These are phyloP conservation scores for Drosophila mulleri DNA, from an alignment of 2,888 invertebrate genomes.

Conservation along the genomic window DNA sequence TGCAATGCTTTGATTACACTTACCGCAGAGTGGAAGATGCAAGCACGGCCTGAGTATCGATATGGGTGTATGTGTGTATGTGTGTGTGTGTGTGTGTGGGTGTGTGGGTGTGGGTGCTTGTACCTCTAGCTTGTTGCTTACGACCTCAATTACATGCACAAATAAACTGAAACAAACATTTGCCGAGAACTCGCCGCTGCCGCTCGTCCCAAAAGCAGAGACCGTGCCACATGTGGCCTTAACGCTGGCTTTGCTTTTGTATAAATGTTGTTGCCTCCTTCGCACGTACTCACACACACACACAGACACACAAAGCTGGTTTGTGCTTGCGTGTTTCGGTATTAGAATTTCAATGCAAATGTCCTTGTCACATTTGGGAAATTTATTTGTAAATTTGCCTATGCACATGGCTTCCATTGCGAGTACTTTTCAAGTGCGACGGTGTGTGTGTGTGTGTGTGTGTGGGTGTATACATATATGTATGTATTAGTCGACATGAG, in stretches of 20 bases:
- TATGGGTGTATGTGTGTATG: slow-evolving; percentile 19
- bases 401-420: slow-evolving; percentile 40
- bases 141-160: slow-evolving; percentile 78
- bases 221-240: slow-evolving; percentile 36
- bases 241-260: slow-evolving; percentile 43
- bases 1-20: slow-evolving; percentile 24
- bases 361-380: slow-evolving; percentile 78
- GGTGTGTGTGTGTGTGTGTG: slow-evolving; percentile 12
- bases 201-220: slow-evolving; percentile 26
- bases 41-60: slow-evolving; percentile 39
- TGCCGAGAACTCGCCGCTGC: slow-evolving; percentile 65
- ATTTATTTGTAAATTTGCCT: slow-evolving; percentile 73
- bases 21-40: slow-evolving; percentile 11
- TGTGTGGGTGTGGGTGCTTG: slow-evolving; percentile 19
- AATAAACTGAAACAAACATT: slow-evolving; percentile 80
- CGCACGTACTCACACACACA: slow-evolving; percentile 6
- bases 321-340: slow-evolving; percentile 53
- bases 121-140: slow-evolving; percentile 58
- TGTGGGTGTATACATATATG: slow-evolving; percentile 1
- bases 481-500: neutral
- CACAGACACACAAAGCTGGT: neutral
- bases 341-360: slow-evolving; percentile 76
- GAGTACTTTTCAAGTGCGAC: slow-evolving; percentile 15
- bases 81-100: slow-evolving; percentile 10
- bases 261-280: slow-evolving; percentile 43